phyloP scores from a whole-genome alignment of 2,888 invertebrate genomes.

The Patella caerulea region DNA sequence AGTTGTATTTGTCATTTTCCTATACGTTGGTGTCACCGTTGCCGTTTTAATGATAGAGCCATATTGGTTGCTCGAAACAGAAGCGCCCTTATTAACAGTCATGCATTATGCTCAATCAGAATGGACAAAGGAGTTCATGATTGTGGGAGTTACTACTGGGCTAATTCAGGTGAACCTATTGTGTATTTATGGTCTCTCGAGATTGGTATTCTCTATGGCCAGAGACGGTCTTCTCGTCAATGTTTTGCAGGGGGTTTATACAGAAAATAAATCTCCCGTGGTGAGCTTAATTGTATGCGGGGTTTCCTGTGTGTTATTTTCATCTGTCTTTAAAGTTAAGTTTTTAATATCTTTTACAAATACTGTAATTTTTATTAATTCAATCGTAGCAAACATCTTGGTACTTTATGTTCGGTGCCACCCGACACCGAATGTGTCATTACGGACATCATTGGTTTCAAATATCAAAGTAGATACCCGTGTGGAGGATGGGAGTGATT shows the following conservation, averaged over 20 bases:
- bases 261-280: not conserved
- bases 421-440: not conserved
- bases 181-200: not conserved
- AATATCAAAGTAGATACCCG: too few species aligned
- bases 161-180: not conserved
- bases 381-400: not conserved
- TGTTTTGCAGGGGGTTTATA: not conserved
- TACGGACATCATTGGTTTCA: too few species aligned
- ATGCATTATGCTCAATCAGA: not conserved
- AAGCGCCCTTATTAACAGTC: not conserved
- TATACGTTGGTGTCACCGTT: not conserved
- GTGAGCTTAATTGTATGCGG: not conserved
- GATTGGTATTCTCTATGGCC: not conserved
- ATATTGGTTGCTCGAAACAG: not conserved
- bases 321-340: not conserved
- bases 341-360: not conserved
- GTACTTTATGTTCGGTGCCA: not conserved
- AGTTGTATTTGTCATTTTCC: not conserved
- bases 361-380: not conserved
- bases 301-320: not conserved
- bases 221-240: not conserved
- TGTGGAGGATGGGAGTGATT: too few species aligned
- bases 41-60: not conserved
- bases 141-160: not conserved
- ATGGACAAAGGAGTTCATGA: not conserved